These are phyloP conservation scores for Rambutsinella grinnellia DNA, from an alignment of 2,888 invertebrate species.

Conservation along the genomic window DNA sequence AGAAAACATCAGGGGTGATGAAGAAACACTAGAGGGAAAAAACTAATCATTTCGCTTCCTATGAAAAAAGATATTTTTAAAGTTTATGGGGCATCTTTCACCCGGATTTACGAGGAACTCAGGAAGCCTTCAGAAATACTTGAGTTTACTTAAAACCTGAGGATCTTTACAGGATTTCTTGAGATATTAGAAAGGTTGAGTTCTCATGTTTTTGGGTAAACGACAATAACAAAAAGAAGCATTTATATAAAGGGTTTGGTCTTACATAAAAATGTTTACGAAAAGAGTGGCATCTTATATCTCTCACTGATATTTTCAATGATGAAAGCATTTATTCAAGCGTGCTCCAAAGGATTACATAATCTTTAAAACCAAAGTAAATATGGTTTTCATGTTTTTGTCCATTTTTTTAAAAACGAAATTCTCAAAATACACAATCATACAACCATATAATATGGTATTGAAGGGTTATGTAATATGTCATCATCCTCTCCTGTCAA, in stretches of 20 bases:
- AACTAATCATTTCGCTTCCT: not conserved
- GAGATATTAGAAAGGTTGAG: not conserved
- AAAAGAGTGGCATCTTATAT: not conserved
- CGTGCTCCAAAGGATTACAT: conserved; percentile 10
- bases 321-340: conserved; percentile 4
- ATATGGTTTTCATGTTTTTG: conserved; percentile 1
- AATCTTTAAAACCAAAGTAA: conserved; percentile 31
- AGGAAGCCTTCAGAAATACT: not conserved
- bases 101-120: not conserved
- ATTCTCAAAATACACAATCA: too few species aligned
- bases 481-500: conserved; percentile 36
- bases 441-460: too few species aligned
- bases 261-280: not conserved
- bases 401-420: conserved; percentile 7
- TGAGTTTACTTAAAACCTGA: not conserved
- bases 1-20: conserved; percentile 18
- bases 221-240: not conserved
- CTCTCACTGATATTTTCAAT: too few species aligned
- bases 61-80: too few species aligned
- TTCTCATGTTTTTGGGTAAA: not conserved
- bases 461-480: conserved; percentile 34
- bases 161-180: not conserved
- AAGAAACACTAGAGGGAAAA: conserved; percentile 22
- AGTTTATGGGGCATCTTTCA: too few species aligned
- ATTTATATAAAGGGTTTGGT: conserved; percentile 1